Conservation (phyloP, 2,797 vertebrate genomes). For the Nannoperca australis region DNA sequence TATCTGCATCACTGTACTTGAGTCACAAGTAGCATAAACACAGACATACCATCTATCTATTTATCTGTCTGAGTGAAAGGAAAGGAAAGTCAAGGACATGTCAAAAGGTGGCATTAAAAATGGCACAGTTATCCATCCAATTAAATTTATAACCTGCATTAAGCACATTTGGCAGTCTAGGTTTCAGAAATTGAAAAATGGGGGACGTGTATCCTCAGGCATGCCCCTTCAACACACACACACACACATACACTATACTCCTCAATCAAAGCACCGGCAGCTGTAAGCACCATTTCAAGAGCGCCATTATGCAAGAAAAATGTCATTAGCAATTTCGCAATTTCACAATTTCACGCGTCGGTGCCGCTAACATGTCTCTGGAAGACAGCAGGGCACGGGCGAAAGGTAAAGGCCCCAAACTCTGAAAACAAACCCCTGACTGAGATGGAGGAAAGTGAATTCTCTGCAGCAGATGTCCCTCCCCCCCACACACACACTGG, state of each 20-base stretch:
- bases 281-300: conserved; percentile 68
- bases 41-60: too few relatives aligned
- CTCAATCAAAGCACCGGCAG: conserved; percentile 69
- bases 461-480: not conserved
- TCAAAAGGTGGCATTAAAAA: conserved; percentile 48
- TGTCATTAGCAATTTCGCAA: conserved; percentile 70
- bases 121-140: conserved; percentile 63
- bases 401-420: conserved; percentile 50
- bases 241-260: conserved; percentile 24
- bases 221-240: conserved; percentile 44
- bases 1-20: too few relatives aligned
- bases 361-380: conserved; percentile 59
- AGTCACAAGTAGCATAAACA: too few relatives aligned
- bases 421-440: conserved; percentile 34
- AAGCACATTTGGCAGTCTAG: conserved; percentile 64
- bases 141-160: conserved; percentile 71
- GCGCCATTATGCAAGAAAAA: conserved; percentile 76
- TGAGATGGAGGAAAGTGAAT: conserved; percentile 38
- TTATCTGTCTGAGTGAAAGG: not conserved
- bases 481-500: not conserved
- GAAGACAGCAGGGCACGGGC: conserved; percentile 46
- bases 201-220: conserved; percentile 58
- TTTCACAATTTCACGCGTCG: conserved; percentile 81
- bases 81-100: conserved; percentile 59
- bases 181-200: conserved; percentile 71